Evolutionary conservation across 2,113 vertebrate genomes (phyloP).

Genomic region (Lucifuga dentata): DNA sequence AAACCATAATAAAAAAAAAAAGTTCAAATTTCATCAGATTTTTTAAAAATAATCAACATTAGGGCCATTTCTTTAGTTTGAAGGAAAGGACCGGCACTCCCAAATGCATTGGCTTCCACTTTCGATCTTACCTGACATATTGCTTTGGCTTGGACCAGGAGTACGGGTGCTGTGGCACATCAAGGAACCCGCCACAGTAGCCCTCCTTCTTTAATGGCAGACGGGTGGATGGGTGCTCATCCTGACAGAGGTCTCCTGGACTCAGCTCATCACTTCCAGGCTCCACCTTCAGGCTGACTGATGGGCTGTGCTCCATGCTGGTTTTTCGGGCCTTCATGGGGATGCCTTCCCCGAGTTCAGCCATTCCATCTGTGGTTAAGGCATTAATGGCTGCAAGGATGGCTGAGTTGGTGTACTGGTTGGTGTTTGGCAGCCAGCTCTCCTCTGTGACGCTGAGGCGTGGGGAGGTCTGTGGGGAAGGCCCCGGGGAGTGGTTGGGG

Average conservation of each 20-base stretch:
- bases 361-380: conserved; percentile 91
- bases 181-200: conserved; percentile 92
- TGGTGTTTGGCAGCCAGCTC: conserved; percentile 91
- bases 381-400: conserved; percentile 97
- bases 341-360: conserved; percentile 90
- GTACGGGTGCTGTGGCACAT: conserved; percentile 92
- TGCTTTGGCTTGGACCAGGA: conserved; percentile 94
- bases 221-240: conserved; percentile 86
- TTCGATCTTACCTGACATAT: conserved; percentile 90
- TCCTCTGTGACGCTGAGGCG: conserved; percentile 93
- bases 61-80: too few species aligned
- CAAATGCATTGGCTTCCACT: too few species aligned
- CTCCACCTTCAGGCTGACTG: conserved; percentile 89
- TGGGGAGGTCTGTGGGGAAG: conserved; percentile 91
- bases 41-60: too few species aligned
- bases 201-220: conserved; percentile 89
- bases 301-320: conserved; percentile 82
- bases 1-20: too few species aligned
- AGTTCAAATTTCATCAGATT: too few species aligned
- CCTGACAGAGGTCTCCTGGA: conserved; percentile 82
- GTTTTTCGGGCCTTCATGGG: conserved; percentile 94
- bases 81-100: too few species aligned
- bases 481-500: conserved; percentile 89
- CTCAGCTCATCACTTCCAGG: conserved; percentile 87
- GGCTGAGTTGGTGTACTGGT: conserved; percentile 97